These are phyloP conservation scores for Peromyscus melanophrys DNA, from an alignment of 2,797 vertebrate species.

Conservation along the genomic window DNA sequence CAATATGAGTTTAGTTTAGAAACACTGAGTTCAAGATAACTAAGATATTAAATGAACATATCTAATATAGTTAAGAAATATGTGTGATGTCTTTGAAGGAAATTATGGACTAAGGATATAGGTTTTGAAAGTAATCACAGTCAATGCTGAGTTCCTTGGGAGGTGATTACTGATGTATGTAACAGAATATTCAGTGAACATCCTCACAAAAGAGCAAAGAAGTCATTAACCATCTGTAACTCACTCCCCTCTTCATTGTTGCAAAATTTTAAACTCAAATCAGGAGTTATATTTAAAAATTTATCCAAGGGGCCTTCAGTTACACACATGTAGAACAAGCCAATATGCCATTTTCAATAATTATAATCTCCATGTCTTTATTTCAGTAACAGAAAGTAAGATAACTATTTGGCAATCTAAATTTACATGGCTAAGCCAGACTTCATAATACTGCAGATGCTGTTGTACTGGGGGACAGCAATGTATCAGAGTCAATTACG, in stretches of 20 bases:
- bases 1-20: not conserved
- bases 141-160: not conserved
- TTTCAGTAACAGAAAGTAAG: not conserved
- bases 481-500: not conserved
- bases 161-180: not conserved
- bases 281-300: slow-evolving; percentile 42
- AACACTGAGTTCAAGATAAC: not conserved
- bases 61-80: not conserved
- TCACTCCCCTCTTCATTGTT: not conserved
- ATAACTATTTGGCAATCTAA: not conserved
- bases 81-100: not conserved
- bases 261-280: slow-evolving; percentile 37
- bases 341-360: not conserved
- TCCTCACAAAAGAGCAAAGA: not conserved
- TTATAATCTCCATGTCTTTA: not conserved
- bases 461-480: not conserved
- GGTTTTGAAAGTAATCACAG: not conserved
- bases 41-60: not conserved
- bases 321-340: not conserved
- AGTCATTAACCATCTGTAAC: not conserved
- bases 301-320: not conserved
- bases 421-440: not conserved
- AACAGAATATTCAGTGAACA: not conserved
- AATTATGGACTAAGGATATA: not conserved
- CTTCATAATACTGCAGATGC: not conserved